phyloP scores from a whole-genome alignment of 2,888 invertebrate genomes.

The Anaspis maculata region DNA sequence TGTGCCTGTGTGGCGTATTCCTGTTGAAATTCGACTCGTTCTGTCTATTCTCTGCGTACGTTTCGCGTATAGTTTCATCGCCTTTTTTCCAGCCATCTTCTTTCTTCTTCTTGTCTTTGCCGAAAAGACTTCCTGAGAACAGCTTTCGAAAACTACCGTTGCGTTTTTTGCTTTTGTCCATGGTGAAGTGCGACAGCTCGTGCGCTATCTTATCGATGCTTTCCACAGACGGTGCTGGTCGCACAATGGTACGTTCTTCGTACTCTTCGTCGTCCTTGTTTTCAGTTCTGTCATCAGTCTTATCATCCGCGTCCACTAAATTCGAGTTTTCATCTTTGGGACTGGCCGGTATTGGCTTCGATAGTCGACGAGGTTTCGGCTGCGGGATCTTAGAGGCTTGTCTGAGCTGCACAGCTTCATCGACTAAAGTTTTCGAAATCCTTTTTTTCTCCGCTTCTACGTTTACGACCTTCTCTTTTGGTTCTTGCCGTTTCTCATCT shows the following conservation, averaged over 20 bases:
- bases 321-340: slow-evolving; percentile 26
- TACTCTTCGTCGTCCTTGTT: slow-evolving; percentile 5
- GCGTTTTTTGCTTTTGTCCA: slow-evolving; percentile 38
- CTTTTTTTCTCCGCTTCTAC: too few species aligned
- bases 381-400: slow-evolving; percentile 4
- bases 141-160: slow-evolving; percentile 34
- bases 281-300: neutral
- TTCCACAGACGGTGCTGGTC: slow-evolving; percentile 31
- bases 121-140: slow-evolving; percentile 30
- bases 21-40: slow-evolving; percentile 36
- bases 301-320: slow-evolving; percentile 2
- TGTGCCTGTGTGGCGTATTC: slow-evolving; percentile 22
- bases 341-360: slow-evolving; percentile 7
- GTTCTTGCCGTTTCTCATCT: slow-evolving; percentile 30
- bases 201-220: slow-evolving; percentile 31
- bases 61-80: slow-evolving; percentile 21
- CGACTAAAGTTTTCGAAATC: slow-evolving; percentile 27
- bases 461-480: too few species aligned
- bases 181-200: slow-evolving; percentile 32
- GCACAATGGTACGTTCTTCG: slow-evolving; percentile 6
- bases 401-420: slow-evolving; percentile 15
- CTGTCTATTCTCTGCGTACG: slow-evolving; percentile 29
- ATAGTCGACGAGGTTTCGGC: too few species aligned
- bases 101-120: slow-evolving; percentile 40
- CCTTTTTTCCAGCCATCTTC: slow-evolving; percentile 33